Conservation (phyloP, 2,888 invertebrate species). For the Antheraea yamamai region DNA sequence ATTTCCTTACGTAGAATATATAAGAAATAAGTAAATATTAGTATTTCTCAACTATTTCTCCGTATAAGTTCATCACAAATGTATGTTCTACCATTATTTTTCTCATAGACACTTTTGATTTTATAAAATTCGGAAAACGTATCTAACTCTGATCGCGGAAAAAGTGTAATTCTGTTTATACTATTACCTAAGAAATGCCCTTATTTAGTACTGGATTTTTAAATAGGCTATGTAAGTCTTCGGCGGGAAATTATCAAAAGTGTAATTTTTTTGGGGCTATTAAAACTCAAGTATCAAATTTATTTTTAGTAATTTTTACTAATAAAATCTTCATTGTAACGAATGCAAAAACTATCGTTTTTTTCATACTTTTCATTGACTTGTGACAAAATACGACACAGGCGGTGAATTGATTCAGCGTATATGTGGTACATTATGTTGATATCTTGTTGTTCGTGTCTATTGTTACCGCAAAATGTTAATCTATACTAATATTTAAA, state of each 20-base stretch:
- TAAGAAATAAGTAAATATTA: not conserved
- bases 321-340: not conserved
- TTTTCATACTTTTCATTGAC: not conserved
- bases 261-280: not conserved
- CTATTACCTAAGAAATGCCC: not conserved
- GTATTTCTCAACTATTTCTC: not conserved
- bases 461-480: too few species aligned
- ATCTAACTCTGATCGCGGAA: not conserved
- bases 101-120: too few species aligned
- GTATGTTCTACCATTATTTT: too few species aligned
- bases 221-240: not conserved
- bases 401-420: not conserved
- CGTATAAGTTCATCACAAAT: not conserved
- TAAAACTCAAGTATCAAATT: too few species aligned
- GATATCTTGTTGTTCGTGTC: too few species aligned
- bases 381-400: not conserved
- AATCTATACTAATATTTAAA: too few species aligned
- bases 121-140: too few species aligned
- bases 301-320: not conserved
- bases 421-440: not conserved
- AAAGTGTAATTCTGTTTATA: not conserved
- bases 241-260: not conserved
- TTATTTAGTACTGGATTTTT: not conserved
- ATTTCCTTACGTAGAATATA: not conserved
- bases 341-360: not conserved